Conservation (phyloP, 2,113 vertebrate genomes). For the Asarcornis scutulata region DNA sequence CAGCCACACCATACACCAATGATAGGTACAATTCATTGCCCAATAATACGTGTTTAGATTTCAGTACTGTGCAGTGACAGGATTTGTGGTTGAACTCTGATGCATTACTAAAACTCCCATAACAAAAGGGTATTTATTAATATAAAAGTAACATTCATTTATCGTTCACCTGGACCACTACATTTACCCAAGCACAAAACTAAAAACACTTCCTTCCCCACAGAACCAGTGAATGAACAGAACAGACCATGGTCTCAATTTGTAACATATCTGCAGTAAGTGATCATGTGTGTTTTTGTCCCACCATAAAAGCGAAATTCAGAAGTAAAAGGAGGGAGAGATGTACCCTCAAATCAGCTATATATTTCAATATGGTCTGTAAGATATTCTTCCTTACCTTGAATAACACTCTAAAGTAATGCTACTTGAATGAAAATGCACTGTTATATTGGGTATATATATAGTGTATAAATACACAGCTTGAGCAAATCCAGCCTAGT, state of each 20-base stretch:
- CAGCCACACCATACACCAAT: background rate
- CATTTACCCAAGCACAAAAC: background rate
- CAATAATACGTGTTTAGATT: background rate
- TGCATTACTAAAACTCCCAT: background rate
- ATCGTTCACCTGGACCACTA: background rate
- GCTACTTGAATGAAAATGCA: background rate
- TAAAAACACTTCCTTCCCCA: background rate
- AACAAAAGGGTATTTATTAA: background rate
- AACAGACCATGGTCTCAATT: background rate
- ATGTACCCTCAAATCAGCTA: background rate
- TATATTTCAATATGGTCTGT: background rate
- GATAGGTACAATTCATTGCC: background rate
- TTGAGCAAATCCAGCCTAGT: background rate
- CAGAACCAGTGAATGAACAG: background rate
- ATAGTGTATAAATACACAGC: fast-evolving
- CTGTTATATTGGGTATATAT: background rate
- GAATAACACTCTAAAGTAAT: background rate
- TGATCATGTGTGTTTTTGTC: background rate
- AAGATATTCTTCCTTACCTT: background rate
- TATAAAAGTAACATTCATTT: background rate
- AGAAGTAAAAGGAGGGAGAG: background rate
- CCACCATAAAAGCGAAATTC: background rate
- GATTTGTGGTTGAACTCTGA: background rate
- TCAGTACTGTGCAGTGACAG: background rate
- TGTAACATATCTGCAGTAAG: background rate